Evolutionary conservation across 2,888 invertebrate genomes (phyloP).

Genomic region (Polia nebulosa): DNA sequence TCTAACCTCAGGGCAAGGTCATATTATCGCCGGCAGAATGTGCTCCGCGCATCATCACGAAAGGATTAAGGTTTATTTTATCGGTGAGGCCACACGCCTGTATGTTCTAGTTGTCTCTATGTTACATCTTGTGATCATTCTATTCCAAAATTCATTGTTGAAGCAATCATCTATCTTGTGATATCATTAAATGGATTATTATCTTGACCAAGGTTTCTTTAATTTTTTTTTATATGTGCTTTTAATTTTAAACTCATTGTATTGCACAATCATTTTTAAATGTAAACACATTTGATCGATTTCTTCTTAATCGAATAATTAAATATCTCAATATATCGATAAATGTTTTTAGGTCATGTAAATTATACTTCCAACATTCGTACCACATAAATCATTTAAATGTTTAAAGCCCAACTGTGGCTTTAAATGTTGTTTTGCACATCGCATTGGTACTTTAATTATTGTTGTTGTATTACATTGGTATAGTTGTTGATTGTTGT

Average conservation of each 20-base stretch:
- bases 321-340: not conserved
- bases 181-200: conserved; percentile 3
- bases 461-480: conserved; percentile 25
- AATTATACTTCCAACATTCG: conserved; percentile 11
- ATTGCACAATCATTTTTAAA: not conserved
- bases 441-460: conserved; percentile 29
- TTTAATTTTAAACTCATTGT: not conserved
- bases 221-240: not conserved
- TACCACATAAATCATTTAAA: not conserved
- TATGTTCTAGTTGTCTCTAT: conserved; percentile 47
- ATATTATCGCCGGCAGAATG: conserved; percentile 63
- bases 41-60: conserved; percentile 59
- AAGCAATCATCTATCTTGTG: not conserved
- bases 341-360: not conserved
- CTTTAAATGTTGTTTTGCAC: conserved; percentile 23
- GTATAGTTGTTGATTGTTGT: conserved; percentile 29
- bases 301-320: too few relatives aligned
- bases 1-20: conserved; percentile 70
- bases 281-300: not conserved
- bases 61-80: conserved; percentile 70
- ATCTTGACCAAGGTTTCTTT: not conserved
- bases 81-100: conserved; percentile 69
- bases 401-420: conserved; percentile 5
- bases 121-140: conserved; percentile 55
- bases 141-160: conserved; percentile 9